phyloP scores from a whole-genome alignment of 2,797 vertebrate genomes.

The Apodemus agrarius region DNA sequence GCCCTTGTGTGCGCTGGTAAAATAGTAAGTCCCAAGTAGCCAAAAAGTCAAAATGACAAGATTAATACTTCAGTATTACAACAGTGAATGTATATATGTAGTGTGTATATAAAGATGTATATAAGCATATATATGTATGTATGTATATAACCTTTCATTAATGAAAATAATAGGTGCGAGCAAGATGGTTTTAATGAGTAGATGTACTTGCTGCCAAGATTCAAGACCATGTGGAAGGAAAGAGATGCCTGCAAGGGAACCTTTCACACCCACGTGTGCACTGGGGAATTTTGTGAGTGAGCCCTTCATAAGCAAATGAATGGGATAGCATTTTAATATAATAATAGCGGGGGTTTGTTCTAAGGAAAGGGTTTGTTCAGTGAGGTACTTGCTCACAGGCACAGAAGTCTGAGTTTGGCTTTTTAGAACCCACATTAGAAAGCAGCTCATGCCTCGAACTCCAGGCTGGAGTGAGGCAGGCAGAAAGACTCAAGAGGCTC shows the following conservation, averaged over 20 bases:
- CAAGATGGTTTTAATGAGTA: background rate
- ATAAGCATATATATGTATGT: background rate
- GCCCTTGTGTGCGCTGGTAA: slow-evolving; percentile 23
- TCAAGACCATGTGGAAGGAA: background rate
- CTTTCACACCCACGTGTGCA: too few species aligned
- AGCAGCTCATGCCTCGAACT: background rate
- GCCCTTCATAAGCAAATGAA: background rate
- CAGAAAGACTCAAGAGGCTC: background rate
- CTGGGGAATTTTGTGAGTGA: background rate
- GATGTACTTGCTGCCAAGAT: background rate
- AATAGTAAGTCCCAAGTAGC: background rate
- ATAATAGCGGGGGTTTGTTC: too few species aligned
- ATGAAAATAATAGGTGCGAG: background rate
- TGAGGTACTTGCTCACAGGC: background rate
- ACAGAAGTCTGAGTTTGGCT: background rate
- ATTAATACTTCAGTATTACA: background rate
- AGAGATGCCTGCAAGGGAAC: background rate
- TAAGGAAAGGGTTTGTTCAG: background rate
- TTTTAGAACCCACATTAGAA: background rate
- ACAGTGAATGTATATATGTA: background rate
- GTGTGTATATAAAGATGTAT: background rate
- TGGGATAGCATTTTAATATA: background rate
- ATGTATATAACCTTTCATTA: background rate
- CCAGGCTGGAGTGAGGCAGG: background rate
- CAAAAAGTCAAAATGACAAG: slow-evolving; percentile 5